Conservation (phyloP, 2,797 vertebrate genomes). For the Eptatretus atami region DNA sequence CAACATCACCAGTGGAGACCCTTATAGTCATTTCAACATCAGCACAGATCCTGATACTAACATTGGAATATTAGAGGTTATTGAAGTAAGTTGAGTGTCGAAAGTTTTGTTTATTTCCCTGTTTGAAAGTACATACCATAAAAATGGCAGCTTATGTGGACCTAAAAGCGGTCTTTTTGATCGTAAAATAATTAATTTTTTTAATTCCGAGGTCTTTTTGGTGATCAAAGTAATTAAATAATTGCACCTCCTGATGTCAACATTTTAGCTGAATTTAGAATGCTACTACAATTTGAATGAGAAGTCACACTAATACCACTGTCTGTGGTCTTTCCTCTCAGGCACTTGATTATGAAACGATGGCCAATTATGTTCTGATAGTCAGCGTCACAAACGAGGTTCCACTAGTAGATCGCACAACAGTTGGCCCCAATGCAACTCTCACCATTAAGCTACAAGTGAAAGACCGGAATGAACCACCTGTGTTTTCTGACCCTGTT, state of each 20-base stretch:
- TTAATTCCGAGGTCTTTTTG: too few species aligned
- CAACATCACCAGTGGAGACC: conserved; percentile 2
- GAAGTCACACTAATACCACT: not conserved
- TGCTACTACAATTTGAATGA: too few species aligned
- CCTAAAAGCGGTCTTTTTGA: too few species aligned
- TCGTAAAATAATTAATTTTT: too few species aligned
- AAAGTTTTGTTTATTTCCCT: too few species aligned
- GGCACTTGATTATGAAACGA: not conserved
- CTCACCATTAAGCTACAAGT: not conserved
- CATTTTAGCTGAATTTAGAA: too few species aligned
- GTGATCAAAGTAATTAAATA: too few species aligned
- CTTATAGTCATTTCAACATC: not conserved
- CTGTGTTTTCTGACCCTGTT: not conserved
- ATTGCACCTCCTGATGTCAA: too few species aligned
- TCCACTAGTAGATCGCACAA: not conserved
- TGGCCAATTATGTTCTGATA: not conserved
- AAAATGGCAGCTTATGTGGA: too few species aligned
- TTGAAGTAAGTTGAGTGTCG: not conserved
- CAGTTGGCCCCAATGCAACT: not conserved
- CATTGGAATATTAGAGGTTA: not conserved
- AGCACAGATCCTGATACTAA: not conserved
- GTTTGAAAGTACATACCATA: too few species aligned
- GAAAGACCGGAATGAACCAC: not conserved
- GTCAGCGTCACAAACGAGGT: not conserved
- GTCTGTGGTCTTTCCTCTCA: not conserved